Evolutionary conservation across 2,888 invertebrate species (phyloP), one percentile per base, ranked within the genome.

Genomic region (Podabrus alpinus): DNA sequence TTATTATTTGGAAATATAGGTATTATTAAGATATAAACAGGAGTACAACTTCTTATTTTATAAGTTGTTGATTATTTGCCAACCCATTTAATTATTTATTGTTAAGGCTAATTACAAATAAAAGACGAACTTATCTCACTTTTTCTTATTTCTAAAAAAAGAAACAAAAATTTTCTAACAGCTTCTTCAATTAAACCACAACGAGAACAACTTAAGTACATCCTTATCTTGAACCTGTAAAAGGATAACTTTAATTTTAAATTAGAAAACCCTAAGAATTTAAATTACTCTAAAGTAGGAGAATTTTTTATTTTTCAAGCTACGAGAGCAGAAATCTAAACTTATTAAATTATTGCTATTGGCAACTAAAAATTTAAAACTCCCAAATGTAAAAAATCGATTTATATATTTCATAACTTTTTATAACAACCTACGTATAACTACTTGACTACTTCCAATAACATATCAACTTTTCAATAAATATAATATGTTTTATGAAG

Each of bases 171-270:
- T 72, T 75, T 70, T 69, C 45, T 75, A 75, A 70, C 72, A 73
- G 67, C 59, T 71, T 76, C 73, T 76, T 76, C 76, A 76, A 76
- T 76, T 76, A 72, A 68, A 71, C 73, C 70, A 59, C 76, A 67
- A 76, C 69, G 69, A 73, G 73, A 73, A 70, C 76, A 64, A 70
- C 73, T 73, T 62, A 66, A 69, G 69, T 73, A 70, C 66, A 73
- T 70, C 70, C 73, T 70, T 21, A 64, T 73, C 70, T 29, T 21
- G 67, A 67, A 67, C 67, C 21, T 64, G n/a, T 64, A 64, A 64
- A 64, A 64, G n/a, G 19, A 64, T 19, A 64, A 19, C 19, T 64
- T 64, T 19, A 21, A 21, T 64, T 64, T 19, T 64, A 64, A 64
- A 64, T 64, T 64, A 64, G 16, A 19, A 61, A 61, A 16, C 61